A percentile compares a stretch with the other conserved stretches of the same genome.
Conservation (phyloP, 1,140 invertebrate genomes). For the Aphis gossypii region DNA sequence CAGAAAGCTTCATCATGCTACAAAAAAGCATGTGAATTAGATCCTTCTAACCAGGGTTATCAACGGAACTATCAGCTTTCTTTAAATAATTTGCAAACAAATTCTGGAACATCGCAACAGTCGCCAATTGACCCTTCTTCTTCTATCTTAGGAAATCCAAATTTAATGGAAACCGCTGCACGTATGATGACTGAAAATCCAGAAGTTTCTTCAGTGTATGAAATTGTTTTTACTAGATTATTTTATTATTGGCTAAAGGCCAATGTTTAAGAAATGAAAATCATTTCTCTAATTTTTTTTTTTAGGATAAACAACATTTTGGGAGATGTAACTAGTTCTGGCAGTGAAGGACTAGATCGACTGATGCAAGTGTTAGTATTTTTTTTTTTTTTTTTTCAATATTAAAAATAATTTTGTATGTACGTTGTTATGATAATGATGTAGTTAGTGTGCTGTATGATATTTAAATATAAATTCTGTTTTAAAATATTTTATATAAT, state of each 20-base stretch:
- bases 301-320: constrained; percentile 37
- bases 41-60: constrained; percentile 53
- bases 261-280: background rate
- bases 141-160: background rate
- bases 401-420: background rate
- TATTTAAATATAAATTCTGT: background rate
- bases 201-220: constrained; percentile 42
- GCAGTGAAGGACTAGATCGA: constrained; percentile 32
- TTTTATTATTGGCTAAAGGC: background rate
- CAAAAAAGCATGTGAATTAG: constrained; percentile 58
- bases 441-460: background rate
- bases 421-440: background rate
- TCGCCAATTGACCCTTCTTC: background rate
- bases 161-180: constrained; percentile 48
- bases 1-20: constrained; percentile 51
- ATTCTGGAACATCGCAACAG: background rate
- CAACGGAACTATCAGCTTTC: constrained; percentile 43
- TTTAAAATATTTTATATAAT: background rate
- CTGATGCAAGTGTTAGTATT: constrained; percentile 53
- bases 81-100: background rate
- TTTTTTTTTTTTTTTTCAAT: constrained; percentile 11
- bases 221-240: background rate
- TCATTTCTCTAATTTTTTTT: background rate
- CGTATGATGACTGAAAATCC: constrained; percentile 36
- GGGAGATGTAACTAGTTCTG: background rate